Conservation (phyloP, 2,797 vertebrate species). For the Peromyscus attwateri region DNA sequence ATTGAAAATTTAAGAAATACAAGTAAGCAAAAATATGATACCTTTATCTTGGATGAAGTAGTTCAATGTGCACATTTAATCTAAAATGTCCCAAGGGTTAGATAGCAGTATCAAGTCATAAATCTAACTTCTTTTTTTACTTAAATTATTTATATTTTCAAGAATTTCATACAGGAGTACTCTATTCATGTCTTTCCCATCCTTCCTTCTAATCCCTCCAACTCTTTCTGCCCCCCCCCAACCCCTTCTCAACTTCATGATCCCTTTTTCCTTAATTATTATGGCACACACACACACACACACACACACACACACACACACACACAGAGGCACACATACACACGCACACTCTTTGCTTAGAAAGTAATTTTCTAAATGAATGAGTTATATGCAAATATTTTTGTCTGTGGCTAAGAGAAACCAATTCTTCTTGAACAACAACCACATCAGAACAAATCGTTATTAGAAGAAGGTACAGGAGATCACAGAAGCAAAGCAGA, state of each 20-base stretch:
- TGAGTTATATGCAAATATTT: not conserved
- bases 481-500: not conserved
- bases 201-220: not conserved
- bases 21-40: not conserved
- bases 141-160: not conserved
- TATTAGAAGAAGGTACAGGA: not conserved
- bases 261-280: not conserved
- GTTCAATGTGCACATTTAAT: not conserved
- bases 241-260: not conserved
- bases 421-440: not conserved
- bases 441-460: not conserved
- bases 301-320: not conserved
- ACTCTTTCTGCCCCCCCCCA: not conserved
- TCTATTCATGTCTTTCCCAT: not conserved
- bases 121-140: not conserved
- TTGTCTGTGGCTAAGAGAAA: not conserved
- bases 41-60: not conserved
- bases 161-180: not conserved
- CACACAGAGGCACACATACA: no score
- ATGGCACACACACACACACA: not conserved
- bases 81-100: not conserved
- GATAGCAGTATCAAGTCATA: not conserved
- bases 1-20: not conserved
- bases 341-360: not conserved
- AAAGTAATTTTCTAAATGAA: not conserved